Base-by-base conservation (phyloP, 2,113 vertebrate genomes). In the Nansenia antarctica region DNA sequence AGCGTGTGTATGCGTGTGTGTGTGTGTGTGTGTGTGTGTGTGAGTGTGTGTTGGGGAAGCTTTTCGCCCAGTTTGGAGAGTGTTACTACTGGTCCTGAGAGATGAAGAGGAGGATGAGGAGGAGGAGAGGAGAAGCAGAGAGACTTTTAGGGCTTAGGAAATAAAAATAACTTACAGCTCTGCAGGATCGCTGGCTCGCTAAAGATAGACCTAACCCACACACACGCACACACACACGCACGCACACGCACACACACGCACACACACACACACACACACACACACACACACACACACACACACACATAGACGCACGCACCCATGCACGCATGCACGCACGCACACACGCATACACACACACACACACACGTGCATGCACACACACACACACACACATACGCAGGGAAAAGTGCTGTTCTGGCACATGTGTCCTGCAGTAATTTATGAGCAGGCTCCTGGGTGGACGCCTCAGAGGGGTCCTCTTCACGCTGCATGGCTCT, bases 351-450 rank as follows among this genome's bases (percentile, higher is more conserved):
- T 45, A 52, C 63, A 52, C 63, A 61, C 62, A 54, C 45, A 54
- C 34, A 45, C 35, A 30, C 34, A 45, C 26, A 11, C 53, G 20
- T 27, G 12, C 24, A 24, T 37, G 45, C 66, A 47, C 54, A 27
- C 37, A 32, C 37, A 54, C 55, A 31, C 18, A 34, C 45, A n/a
- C 2, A 26, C 11, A 31, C 2, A 34, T 15, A 30, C 53, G 67
- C 52, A 57, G 73, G 80, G 14, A 55, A 35, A 92, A 92, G 68
- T 87, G 90, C 90, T 90, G 88, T 58, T 79, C 81, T 73, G 77
- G 88, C 90, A 90, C 83, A 90, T 91, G 93, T 92, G 90, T 92
- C 92, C 90, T 72, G 90, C 85, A 90, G 92, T 96, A 94, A 94
- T 92, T 90, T 85, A 92, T 90, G 95, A 94, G 92, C 89, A 89